Conservation (phyloP, 2,888 invertebrate genomes). For the Lycocerus yunnanus region DNA sequence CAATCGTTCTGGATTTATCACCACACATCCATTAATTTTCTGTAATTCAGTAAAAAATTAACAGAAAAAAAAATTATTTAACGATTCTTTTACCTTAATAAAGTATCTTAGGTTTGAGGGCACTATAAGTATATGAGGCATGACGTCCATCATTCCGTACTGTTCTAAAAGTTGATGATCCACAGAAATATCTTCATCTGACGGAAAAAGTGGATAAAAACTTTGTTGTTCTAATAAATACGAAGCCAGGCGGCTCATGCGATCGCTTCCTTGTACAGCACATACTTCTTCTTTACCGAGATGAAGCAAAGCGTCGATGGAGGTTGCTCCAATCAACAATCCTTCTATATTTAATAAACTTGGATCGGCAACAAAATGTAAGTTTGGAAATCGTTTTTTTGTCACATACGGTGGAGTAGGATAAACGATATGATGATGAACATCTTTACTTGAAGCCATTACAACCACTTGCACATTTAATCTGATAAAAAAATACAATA, state of each 20-base stretch:
- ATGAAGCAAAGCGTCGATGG: conserved; percentile 83
- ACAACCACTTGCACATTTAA: conserved; percentile 63
- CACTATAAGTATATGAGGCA: conserved; percentile 82
- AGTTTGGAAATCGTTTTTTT: conserved; percentile 62
- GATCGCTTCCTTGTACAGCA: conserved; percentile 56
- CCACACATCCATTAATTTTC: conserved; percentile 77
- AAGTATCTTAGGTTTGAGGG: conserved; percentile 87
- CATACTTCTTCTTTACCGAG: conserved; percentile 77
- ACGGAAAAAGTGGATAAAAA: conserved; percentile 83
- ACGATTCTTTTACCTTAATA: conserved; percentile 66
- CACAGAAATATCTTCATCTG: conserved; percentile 65
- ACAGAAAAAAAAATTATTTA: background rate
- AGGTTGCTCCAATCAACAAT: conserved; percentile 76
- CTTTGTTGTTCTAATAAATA: conserved; percentile 79
- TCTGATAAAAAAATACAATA: conserved; percentile 7
- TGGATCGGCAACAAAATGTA: conserved; percentile 80
- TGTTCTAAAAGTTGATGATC: conserved; percentile 75
- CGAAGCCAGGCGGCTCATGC: conserved; percentile 73
- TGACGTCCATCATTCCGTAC: conserved; percentile 70
- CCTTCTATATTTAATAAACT: conserved; percentile 78
- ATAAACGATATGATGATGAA: conserved; percentile 77
- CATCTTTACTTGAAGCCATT: conserved; percentile 77
- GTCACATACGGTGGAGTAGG: conserved; percentile 80
- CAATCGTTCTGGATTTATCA: conserved; percentile 85
- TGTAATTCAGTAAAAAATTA: conserved; percentile 54